A percentile compares a stretch with the other conserved stretches of the same genome.
Evolutionary conservation across 2,888 invertebrate species (phyloP).

Genomic region (Pterostichus niger): DNA sequence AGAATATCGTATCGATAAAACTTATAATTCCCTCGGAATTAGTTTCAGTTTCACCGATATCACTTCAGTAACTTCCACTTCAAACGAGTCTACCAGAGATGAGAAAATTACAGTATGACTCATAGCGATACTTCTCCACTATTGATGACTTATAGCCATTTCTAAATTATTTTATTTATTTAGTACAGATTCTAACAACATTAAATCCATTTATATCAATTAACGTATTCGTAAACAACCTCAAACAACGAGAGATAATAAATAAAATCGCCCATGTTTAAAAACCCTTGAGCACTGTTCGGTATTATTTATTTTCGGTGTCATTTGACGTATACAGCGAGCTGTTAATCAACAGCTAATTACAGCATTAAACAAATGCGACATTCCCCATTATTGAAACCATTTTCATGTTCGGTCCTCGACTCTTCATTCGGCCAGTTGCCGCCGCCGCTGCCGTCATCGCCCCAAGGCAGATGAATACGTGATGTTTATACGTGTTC

Average conservation of each 20-base stretch:
- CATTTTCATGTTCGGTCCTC: constrained; percentile 44
- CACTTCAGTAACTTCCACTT: constrained; percentile 33
- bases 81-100: constrained; percentile 28
- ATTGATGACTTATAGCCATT: no score
- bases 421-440: constrained; percentile 4
- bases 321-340: constrained; percentile 9
- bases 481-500: constrained; percentile 4
- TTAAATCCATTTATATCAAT: not conserved
- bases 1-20: constrained; percentile 35
- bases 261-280: constrained; percentile 1
- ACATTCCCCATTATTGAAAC: constrained; percentile 50
- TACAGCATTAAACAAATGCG: constrained; percentile 46
- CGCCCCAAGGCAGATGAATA: constrained; percentile 16
- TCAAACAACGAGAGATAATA: not conserved
- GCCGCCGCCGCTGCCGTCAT: not conserved
- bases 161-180: no score
- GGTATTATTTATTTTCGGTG: constrained; percentile 34
- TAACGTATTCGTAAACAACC: not conserved
- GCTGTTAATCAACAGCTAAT: constrained; percentile 52
- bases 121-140: no score
- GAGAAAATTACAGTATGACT: not conserved
- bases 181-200: not conserved
- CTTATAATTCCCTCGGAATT: constrained; percentile 44
- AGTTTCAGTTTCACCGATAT: constrained; percentile 28
- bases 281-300: constrained; percentile 7